Base-by-base conservation (phyloP, 35 echinoderm and acorn worm species). In the Acanthaster planci region DNA sequence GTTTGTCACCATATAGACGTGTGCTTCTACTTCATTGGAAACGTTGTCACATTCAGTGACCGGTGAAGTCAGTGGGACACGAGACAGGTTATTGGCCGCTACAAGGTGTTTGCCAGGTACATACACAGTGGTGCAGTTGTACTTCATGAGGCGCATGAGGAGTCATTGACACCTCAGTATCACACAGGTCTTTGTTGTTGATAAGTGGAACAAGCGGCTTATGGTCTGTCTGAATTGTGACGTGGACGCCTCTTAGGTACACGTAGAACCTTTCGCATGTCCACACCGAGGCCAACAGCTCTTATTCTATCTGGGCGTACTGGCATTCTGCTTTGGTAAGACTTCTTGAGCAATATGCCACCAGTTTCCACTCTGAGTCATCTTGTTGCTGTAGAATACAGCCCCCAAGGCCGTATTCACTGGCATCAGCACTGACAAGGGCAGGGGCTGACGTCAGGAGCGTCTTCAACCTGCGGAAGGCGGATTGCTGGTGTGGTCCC, bases 171-270 rank as follows among this genome's bases (percentile, higher is more conserved):
- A 55, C 56, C 81, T 21, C 10, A 60, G 52, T 1, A 31, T 84
- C 81, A 34, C 55, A 55, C 6, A 84, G 56, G 59, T 84, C 55
- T 37, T 84, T 84, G 36, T 27, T 58, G 36, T 60, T 60, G 23
- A 84, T 29, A 2, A 84, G 56, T 27, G 81, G 81, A 9, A 84
- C 52, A 2, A 84, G 18, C 38, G 81, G 81, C 56, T 84, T 84
- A 31, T 58, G 81, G 37, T 58, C 81, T 56, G 52, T 58, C 55
- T 84, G 10, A 0, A 84, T 38, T 34, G 36, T 57, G 2, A 55
- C 9, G 17, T 83, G 40, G 12, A 83, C 51, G 35, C 81, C n/a
- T 59, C 50, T 55, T 4, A 83, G 81, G 52, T 83, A 83, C 10
- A 37, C 55, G 26, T 84, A 60, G 55, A 84, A 84, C n/a, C n/a